Conservation (phyloP, 2,888 invertebrate species). For the Pyralis farinalis region DNA sequence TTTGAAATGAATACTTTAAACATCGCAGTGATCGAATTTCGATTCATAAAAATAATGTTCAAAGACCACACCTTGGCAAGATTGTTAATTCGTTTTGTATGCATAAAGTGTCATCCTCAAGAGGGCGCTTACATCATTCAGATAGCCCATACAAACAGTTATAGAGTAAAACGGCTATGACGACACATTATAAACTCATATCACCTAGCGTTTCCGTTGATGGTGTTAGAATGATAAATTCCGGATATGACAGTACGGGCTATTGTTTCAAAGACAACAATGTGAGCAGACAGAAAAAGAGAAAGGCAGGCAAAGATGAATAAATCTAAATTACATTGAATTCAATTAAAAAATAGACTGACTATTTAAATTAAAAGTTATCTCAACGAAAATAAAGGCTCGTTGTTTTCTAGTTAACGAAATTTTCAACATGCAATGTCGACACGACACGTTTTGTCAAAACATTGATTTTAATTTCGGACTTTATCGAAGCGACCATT, state of each 20-base stretch:
- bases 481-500: conserved; percentile 27
- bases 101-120: conserved; percentile 26
- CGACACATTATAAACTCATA: conserved; percentile 75
- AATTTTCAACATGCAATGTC: too few relatives aligned
- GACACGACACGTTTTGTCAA: conserved; percentile 18
- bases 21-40: not conserved
- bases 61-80: conserved; percentile 20
- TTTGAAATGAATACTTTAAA: not conserved
- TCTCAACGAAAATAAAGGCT: not conserved
- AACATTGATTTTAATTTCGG: conserved; percentile 31
- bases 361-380: conserved; percentile 12
- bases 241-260: conserved; percentile 69
- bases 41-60: conserved; percentile 4
- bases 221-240: conserved; percentile 77
- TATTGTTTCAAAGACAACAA: conserved; percentile 74
- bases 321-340: conserved; percentile 68
- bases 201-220: conserved; percentile 70
- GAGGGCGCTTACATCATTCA: conserved; percentile 55
- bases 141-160: conserved; percentile 56
- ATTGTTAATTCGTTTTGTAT: conserved; percentile 30
- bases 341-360: conserved; percentile 53
- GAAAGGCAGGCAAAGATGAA: conserved; percentile 52
- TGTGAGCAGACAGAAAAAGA: conserved; percentile 65
- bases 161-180: conserved; percentile 66
- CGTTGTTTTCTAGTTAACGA: too few relatives aligned